Percentiles rank a stretch among this genome's conserved stretches.
These are phyloP conservation scores for Theocolax elegans DNA, from an alignment of 1,140 invertebrate species.

Conservation along the genomic window DNA sequence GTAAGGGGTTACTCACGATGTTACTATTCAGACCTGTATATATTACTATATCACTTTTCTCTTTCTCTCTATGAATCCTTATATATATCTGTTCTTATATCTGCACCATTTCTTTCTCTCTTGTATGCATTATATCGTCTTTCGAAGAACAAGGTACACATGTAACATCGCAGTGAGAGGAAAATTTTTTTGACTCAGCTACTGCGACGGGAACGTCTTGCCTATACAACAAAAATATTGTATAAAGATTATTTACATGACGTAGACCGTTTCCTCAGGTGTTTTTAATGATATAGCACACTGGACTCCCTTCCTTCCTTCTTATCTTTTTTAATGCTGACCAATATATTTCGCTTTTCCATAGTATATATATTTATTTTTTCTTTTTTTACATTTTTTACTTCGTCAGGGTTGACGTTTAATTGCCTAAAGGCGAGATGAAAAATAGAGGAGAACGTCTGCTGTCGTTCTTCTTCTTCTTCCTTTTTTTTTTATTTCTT, in stretches of 20 bases:
- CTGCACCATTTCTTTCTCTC: neutral
- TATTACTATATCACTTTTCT: neutral
- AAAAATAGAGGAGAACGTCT: constrained; percentile 3
- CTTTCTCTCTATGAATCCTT: neutral
- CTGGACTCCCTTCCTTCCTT: too few species aligned
- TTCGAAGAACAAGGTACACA: too few species aligned
- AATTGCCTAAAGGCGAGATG: constrained; percentile 1
- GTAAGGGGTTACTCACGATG: too few species aligned
- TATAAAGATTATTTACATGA: neutral
- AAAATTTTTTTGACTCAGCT: neutral
- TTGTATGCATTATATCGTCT: too few species aligned
- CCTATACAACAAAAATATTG: neutral
- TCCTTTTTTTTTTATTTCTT: neutral
- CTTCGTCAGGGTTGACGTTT: neutral
- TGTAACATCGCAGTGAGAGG: neutral
- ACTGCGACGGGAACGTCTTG: neutral
- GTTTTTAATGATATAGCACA: constrained; percentile 23
- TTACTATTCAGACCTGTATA: neutral
- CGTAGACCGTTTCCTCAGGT: neutral
- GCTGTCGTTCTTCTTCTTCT: neutral
- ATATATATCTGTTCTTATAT: neutral
- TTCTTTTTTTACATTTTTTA: neutral
- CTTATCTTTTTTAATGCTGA: constrained; percentile 1
- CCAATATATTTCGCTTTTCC: neutral
- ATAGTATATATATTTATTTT: neutral